A percentile compares a stretch with the other conserved stretches of the same genome.
phyloP scores from a whole-genome alignment of 2,888 invertebrate genomes.

The Campoplex nolae region DNA sequence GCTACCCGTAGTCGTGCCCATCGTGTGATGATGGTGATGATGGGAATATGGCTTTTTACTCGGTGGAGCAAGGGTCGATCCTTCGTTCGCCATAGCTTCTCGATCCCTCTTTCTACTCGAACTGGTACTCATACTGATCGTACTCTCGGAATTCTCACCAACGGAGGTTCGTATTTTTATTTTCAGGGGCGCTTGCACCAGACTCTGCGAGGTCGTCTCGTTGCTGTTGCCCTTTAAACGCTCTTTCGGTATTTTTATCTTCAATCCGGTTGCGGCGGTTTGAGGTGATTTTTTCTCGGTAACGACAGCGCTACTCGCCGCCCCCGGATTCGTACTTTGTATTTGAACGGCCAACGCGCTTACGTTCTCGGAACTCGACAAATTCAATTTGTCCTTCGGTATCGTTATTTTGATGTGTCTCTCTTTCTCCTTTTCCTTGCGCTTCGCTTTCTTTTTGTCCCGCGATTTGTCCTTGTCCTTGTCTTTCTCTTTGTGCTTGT shows the following conservation, averaged over 20 bases:
- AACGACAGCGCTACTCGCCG: conserved; percentile 55
- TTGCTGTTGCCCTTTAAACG: conserved; percentile 85
- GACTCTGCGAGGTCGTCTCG: conserved; percentile 81
- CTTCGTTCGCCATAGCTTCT: conserved; percentile 47
- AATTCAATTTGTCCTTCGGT: conserved; percentile 86
- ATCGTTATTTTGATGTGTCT: conserved; percentile 89
- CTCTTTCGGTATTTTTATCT: conserved; percentile 93
- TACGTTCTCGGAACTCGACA: conserved; percentile 76
- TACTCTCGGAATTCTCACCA: conserved; percentile 68
- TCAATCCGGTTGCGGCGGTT: conserved; percentile 86
- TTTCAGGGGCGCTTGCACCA: conserved; percentile 86
- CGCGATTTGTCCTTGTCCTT: conserved; percentile 77
- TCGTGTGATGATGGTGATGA: conserved; percentile 47
- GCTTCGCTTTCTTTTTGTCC: conserved; percentile 91
- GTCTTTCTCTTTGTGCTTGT: conserved; percentile 77
- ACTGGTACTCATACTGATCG: conserved; percentile 54
- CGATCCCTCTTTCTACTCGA: conserved; percentile 61
- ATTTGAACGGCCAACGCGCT: conserved; percentile 60
- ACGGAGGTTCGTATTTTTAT: conserved; percentile 89
- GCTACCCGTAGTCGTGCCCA: conserved; percentile 4
- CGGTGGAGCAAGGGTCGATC: conserved; percentile 44
- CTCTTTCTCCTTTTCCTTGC: conserved; percentile 89
- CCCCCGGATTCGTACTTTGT: not conserved
- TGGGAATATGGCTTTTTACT: conserved; percentile 66
- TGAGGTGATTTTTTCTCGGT: conserved; percentile 77